Conservation (phyloP, 2,797 vertebrate species). For the Neosilurus mollespiculum region DNA sequence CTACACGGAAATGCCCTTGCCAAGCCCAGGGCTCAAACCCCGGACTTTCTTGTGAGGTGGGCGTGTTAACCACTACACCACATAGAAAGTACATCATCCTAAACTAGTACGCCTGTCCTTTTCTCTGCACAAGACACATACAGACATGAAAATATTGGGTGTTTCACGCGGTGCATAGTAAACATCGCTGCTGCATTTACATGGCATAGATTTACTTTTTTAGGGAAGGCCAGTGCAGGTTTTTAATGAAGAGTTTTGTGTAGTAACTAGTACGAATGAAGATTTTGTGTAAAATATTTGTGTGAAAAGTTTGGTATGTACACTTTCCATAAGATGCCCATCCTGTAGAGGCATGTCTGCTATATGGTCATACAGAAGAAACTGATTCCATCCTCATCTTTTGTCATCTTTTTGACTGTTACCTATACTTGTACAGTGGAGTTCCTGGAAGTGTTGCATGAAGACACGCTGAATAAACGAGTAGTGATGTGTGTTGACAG, state of each 20-base stretch:
- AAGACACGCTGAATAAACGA: background rate
- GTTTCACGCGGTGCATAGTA: slow-evolving; percentile 1
- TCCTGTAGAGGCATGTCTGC: slow-evolving; percentile 15
- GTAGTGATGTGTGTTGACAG: background rate
- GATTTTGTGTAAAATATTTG: background rate
- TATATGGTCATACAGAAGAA: background rate
- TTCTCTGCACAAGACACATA: background rate
- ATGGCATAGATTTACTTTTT: background rate
- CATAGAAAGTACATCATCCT: background rate
- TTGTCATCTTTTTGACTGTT: background rate
- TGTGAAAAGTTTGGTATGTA: background rate
- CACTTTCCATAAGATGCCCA: background rate
- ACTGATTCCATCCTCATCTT: background rate
- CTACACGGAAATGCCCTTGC: too few relatives aligned
- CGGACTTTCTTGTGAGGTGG: too few relatives aligned
- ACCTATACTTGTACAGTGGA: background rate
- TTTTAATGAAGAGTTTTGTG: background rate
- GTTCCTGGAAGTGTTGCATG: slow-evolving; percentile 13
- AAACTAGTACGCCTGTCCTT: background rate
- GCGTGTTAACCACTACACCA: too few relatives aligned
- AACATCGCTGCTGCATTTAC: background rate
- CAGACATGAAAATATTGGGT: background rate
- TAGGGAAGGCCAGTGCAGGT: background rate
- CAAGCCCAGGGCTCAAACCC: too few relatives aligned
- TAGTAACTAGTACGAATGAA: background rate